Conservation (phyloP, 1,140 invertebrate species). For the Radopholus similis region DNA sequence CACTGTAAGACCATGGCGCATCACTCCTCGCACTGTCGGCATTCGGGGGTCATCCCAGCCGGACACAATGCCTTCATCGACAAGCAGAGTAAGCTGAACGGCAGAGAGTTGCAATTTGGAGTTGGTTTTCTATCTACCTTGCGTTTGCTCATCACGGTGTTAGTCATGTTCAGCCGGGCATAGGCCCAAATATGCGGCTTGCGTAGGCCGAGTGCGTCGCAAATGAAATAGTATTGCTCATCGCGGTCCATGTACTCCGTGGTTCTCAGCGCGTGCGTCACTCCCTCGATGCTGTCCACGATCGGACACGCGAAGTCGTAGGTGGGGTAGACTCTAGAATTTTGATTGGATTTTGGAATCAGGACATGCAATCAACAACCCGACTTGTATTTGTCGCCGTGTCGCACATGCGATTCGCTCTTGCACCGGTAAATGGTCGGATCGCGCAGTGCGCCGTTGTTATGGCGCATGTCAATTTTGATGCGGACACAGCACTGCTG, state of each 20-base stretch:
- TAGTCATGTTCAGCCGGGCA: conserved; percentile 79
- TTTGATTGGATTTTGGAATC: conserved; percentile 4
- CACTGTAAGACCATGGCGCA: conserved; percentile 91
- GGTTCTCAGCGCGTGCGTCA: conserved; percentile 92
- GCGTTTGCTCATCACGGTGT: conserved; percentile 92
- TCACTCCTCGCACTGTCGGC: conserved; percentile 91
- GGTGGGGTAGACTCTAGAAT: conserved; percentile 86
- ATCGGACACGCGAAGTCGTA: conserved; percentile 99
- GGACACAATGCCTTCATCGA: conserved; percentile 83
- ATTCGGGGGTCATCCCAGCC: conserved; percentile 99
- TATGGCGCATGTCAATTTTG: conserved; percentile 93
- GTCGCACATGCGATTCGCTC: conserved; percentile 82
- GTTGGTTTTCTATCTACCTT: conserved; percentile 64
- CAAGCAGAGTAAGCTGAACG: conserved; percentile 82
- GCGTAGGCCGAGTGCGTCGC: conserved; percentile 74
- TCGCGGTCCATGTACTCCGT: conserved; percentile 98
- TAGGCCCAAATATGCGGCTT: conserved; percentile 94
- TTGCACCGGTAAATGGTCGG: conserved; percentile 99
- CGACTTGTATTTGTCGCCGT: conserved; percentile 90
- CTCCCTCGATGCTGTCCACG: conserved; percentile 91
- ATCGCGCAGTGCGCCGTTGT: conserved; percentile 93
- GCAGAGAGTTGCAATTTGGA: not conserved
- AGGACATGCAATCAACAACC: conserved; percentile 40
- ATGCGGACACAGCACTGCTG: conserved; percentile 86
- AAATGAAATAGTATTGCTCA: conserved; percentile 88